A percentile compares a stretch with the other conserved stretches of the same genome.
phyloP scores from a whole-genome alignment of 1,140 invertebrate species.

The Branchinecta lindahli region DNA sequence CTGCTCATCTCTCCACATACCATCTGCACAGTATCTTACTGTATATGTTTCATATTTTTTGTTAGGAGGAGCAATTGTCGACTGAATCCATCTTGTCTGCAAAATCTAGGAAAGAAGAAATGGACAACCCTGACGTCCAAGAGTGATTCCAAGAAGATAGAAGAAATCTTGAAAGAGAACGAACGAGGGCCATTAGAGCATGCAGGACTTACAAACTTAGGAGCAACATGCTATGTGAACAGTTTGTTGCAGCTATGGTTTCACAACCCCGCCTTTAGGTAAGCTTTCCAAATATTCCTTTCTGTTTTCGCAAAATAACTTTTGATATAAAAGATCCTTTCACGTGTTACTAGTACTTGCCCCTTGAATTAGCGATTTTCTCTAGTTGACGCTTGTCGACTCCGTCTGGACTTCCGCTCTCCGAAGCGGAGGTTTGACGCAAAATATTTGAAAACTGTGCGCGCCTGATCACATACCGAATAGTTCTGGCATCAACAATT shows the following conservation, averaged over 20 bases:
- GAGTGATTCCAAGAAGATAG: conserved; percentile 23
- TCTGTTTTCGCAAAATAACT: neutral
- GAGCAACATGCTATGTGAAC: conserved; percentile 58
- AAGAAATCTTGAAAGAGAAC: conserved; percentile 20
- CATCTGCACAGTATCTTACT: too few relatives aligned
- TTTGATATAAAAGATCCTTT: neutral
- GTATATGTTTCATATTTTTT: neutral
- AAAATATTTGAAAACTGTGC: too few relatives aligned
- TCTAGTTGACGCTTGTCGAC: neutral
- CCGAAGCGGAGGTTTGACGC: too few relatives aligned
- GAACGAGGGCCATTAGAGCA: conserved; percentile 34
- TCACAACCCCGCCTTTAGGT: conserved; percentile 47
- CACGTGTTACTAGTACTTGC: neutral
- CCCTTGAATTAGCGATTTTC: neutral
- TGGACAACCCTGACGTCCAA: conserved; percentile 39
- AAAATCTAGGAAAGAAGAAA: conserved; percentile 25
- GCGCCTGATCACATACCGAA: too few relatives aligned
- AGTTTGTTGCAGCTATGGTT: conserved; percentile 56
- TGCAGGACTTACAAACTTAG: conserved; percentile 52
- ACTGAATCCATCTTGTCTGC: conserved; percentile 7
- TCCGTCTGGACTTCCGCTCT: too few relatives aligned
- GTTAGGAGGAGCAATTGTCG: neutral
- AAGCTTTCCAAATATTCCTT: conserved; percentile 11
- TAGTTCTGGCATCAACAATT: too few relatives aligned
- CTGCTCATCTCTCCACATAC: too few relatives aligned